Evolutionary conservation across 2,888 invertebrate species (phyloP), one percentile per base, ranked within the genome.

Genomic region (Lissocephala sabroskyi): DNA sequence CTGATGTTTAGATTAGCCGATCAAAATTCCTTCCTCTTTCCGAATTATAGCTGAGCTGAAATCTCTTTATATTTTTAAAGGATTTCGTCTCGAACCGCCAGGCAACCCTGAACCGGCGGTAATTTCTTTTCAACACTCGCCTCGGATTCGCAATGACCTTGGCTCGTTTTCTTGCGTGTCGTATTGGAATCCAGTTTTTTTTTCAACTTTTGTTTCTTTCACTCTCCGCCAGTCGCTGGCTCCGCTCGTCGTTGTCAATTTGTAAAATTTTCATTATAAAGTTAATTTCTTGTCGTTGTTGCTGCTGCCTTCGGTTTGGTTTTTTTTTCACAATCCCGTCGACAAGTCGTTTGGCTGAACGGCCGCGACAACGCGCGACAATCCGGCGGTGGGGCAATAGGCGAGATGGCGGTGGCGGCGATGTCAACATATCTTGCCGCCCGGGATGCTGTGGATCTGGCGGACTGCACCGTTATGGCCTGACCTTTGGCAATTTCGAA

Each of bases 131-230:
- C 29, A 29, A 30, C 54, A 49, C 53, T n/a, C n/a, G n/a, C n/a
- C n/a, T n/a, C 65, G 10, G 51, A 52, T 59, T 74, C 45, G 59
- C 65, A 55, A 51, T 79, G 73, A 74, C 73, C 73, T 74, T 74
- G 79, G 77, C 77, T 79, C 36, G 71, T 57, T 74, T 74, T 74
- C 77, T 74, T 79, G 79, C 58, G 70, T 79, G 77, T 59, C 68
- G 56, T 64, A 66, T 67, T 56, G 56, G 68, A 76, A 79, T 73
- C 71, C 71, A 73, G 71, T 70, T 71, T 65, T 53, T n/a, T 29
- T 47, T 45, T 53, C 11, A 29, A 35, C 45, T 30, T 18, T 6
- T 30, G 6, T 41, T 74, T 75, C 66, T 70, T 75, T 78, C 71
- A 77, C 78, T 77, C 55, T 40, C 39, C 19, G 43, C 17, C 36